Conservation (phyloP, 1,140 invertebrate species). For the Caenorhabditis brenneri region DNA sequence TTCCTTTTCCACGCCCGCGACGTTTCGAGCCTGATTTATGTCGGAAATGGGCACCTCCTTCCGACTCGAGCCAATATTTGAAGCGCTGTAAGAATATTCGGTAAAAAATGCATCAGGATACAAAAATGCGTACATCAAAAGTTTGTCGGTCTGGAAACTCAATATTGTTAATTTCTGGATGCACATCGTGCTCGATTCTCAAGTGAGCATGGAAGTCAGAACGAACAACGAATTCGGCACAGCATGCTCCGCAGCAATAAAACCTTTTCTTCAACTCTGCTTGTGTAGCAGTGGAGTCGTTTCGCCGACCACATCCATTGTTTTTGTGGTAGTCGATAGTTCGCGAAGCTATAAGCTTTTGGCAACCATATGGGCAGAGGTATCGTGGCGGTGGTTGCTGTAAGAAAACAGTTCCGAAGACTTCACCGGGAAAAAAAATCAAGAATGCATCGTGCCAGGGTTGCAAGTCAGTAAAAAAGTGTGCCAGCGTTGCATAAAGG, state of each 20-base stretch:
- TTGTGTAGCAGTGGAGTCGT: background rate
- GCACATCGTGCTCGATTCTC: constrained; percentile 46
- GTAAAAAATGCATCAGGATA: background rate
- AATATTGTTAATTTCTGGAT: background rate
- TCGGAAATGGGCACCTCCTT: constrained; percentile 52
- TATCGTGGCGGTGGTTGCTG: background rate
- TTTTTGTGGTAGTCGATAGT: constrained; percentile 52
- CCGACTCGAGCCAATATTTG: constrained; percentile 39
- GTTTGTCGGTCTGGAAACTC: background rate
- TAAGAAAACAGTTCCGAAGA: background rate
- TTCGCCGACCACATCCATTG: constrained; percentile 45
- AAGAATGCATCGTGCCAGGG: too few relatives aligned
- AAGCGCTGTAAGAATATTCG: constrained; percentile 40
- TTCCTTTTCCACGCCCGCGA: constrained; percentile 47
- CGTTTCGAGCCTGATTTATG: constrained; percentile 51
- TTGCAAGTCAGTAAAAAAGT: too few relatives aligned
- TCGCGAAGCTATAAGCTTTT: constrained; percentile 43
- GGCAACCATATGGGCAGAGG: constrained; percentile 49
- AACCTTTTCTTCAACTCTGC: background rate
- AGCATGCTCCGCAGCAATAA: constrained; percentile 47
- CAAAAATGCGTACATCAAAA: background rate
- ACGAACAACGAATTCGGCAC: constrained; percentile 33
- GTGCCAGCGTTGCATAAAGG: too few relatives aligned
- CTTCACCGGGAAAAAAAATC: too few relatives aligned
- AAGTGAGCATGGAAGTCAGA: constrained; percentile 37